Evolutionary conservation across 2,888 invertebrate genomes (phyloP), one percentile per base, ranked within the genome.

Genomic region (Orchesella flavescens): DNA sequence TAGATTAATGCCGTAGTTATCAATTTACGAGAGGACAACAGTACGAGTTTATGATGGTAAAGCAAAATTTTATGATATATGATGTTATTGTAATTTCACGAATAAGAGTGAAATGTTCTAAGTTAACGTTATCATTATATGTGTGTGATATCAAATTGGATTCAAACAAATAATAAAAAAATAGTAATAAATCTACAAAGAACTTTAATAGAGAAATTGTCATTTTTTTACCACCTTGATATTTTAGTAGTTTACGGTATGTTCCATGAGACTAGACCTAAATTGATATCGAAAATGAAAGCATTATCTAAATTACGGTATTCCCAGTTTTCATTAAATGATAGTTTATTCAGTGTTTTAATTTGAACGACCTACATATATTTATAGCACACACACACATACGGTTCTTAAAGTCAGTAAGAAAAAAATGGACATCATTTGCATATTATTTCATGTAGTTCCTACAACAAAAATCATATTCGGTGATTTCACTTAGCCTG

Each of bases 391-490:
- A 15, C 76, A 68, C 76, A 15, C 53, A 59, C 44, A 76, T 46
- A 34, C 17, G 65, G 49, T 71, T 72, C 79, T 71, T 63, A 68
- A 71, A 79, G 79, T 79, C 79, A 79, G 79, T 79, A 79, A 79
- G 79, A 79, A 79, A 79, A 78, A 78, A 78, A 78, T 63, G 77
- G 77, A 77, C 77, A 68, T 76, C 12, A 76, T 13, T 53, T 66
- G 59, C 53, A 63, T 74, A 77, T 55, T 17, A 71, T 59, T 23
- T 55, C 12, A n/a, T 21, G 15, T 61, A 69, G 17, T 59, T 69
- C 57, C 77, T 68, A 55, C 43, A 46, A 34, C 34, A 63, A 34
- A 61, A 61, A 71, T 55, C 65, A 66, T 43, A 53, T 59, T 23
- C 4, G 19, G 24, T 13, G 53, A 55, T 55, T 59, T 15, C 44